Evolutionary conservation across 2,888 invertebrate genomes (phyloP), one percentile per base, ranked within the genome.

Genomic region (Lepeophtheirus nordmannii): DNA sequence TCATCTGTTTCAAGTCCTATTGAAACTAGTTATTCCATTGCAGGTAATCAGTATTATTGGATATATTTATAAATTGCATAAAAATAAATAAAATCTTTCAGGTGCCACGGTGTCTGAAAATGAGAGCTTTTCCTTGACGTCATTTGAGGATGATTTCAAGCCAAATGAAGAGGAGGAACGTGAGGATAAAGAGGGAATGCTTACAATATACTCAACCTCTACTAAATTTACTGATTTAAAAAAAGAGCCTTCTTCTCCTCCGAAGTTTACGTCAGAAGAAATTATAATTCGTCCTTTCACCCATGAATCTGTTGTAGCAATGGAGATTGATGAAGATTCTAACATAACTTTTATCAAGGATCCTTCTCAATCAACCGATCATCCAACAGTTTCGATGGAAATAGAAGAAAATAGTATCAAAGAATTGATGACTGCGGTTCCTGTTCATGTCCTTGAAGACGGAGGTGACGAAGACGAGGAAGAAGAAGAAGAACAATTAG

Each of bases 71-170:
- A 30, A 30, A 30, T 30, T 30, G 3, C 30, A 30, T 30, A 30
- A 30, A 30, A 30, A 30, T 30, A 7, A 30, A 30, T 30, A 30
- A 30, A n/a, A 30, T 30, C 2, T 72, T 39, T 71, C 72, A 10
- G 73, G 72, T 64, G 72, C 71, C 2, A 71, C 73, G 1, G 71
- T 71, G 17, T 73, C 73, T 1, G 74, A 74, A 62, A 73, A 72
- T 67, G 74, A 73, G 66, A 72, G 71, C 58, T 70, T 72, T 58
- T 71, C 71, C 1, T 65, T 72, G 7, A 17, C 57, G 12, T 57
- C 64, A 17, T 20, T 22, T 46, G 63, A 53, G 10, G 63, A 62
- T 20, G 41, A 53, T 37, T 30, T 30, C 14, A 22, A 22, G 7
- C 17, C 17, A 14, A n/a, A 14, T 46, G 14, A 5, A 3, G 53